phyloP scores from a whole-genome alignment of 1,140 invertebrate species.

The Dendroctonus valens region DNA sequence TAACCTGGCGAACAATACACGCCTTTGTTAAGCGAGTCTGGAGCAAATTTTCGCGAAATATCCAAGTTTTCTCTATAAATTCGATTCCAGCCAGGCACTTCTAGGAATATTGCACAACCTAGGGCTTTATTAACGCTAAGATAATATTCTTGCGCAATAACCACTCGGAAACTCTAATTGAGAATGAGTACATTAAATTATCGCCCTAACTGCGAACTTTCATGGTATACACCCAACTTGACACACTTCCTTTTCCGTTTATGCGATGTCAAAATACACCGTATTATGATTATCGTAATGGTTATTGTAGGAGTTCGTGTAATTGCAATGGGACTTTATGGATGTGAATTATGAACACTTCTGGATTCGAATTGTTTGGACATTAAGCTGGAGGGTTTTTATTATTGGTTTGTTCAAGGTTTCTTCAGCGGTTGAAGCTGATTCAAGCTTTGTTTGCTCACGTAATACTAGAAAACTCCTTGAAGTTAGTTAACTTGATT shows the following conservation, averaged over 20 bases:
- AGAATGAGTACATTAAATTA: conserved; percentile 39
- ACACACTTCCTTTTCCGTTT: conserved; percentile 31
- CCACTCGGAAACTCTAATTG: conserved; percentile 35
- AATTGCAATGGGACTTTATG: conserved; percentile 11
- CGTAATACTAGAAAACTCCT: background rate
- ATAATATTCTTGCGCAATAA: conserved; percentile 38
- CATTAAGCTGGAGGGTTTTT: too few species aligned
- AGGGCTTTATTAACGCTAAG: conserved; percentile 2
- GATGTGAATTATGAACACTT: background rate
- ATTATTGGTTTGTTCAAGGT: too few species aligned
- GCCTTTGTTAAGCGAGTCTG: too few species aligned
- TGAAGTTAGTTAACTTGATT: too few species aligned
- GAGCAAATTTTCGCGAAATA: too few species aligned
- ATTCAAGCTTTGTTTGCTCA: background rate
- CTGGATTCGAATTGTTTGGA: too few species aligned
- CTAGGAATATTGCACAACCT: background rate
- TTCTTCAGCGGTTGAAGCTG: too few species aligned
- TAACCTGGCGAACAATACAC: too few species aligned
- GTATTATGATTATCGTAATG: conserved; percentile 23
- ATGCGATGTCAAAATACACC: conserved; percentile 20
- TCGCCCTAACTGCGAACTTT: conserved; percentile 23
- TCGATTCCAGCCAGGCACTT: too few species aligned
- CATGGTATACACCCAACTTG: conserved; percentile 28
- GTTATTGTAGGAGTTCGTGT: conserved; percentile 14
- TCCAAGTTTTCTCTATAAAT: too few species aligned